Conservation (phyloP, 1,140 invertebrate genomes). For the Drosophila neocordata region DNA sequence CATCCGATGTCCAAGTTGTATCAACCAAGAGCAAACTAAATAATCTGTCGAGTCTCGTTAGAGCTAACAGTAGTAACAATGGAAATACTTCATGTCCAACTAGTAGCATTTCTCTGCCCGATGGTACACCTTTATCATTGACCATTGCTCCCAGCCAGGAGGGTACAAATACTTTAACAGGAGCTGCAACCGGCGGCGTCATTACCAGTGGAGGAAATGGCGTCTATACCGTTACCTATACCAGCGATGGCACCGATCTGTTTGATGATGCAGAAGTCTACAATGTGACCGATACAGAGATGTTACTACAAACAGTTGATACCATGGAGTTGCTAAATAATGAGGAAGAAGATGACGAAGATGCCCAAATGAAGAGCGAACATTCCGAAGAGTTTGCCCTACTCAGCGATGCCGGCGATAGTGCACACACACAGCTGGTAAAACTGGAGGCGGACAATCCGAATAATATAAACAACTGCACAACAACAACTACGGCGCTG, state of each 20-base stretch:
- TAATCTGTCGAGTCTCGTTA: constrained; percentile 32
- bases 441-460: constrained; percentile 57
- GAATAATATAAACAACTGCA: constrained; percentile 19
- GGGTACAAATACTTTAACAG: constrained; percentile 22
- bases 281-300: constrained; percentile 87
- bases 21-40: constrained; percentile 66
- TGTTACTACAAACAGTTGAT: constrained; percentile 87
- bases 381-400: constrained; percentile 79
- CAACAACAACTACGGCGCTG: constrained; percentile 86
- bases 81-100: constrained; percentile 24
- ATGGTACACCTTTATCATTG: constrained; percentile 71
- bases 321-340: constrained; percentile 88
- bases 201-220: constrained; percentile 52
- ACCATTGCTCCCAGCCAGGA: constrained; percentile 67
- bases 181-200: constrained; percentile 24
- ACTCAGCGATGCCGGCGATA: constrained; percentile 56
- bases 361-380: constrained; percentile 85
- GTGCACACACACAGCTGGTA: constrained; percentile 56
- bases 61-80: constrained; percentile 19
- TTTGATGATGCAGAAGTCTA: constrained; percentile 87
- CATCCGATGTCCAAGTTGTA: constrained; percentile 76
- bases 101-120: constrained; percentile 58
- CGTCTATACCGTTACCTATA: constrained; percentile 80
- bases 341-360: constrained; percentile 85
- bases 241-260: constrained; percentile 65